Conservation (phyloP, 2,888 invertebrate genomes). For the Leistus spinibarbis region DNA sequence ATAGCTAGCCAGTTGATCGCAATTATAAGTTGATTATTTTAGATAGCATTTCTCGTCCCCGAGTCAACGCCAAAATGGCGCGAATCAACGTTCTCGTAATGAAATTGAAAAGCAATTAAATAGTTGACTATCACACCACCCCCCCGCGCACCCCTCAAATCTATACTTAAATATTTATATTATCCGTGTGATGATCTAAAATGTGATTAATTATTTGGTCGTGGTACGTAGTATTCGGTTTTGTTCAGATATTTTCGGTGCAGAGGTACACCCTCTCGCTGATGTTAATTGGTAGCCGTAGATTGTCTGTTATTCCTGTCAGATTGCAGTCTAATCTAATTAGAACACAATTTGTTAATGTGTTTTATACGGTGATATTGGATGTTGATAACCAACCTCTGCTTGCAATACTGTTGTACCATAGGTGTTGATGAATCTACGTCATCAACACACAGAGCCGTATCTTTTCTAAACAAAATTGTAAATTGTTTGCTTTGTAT, state of each 20-base stretch:
- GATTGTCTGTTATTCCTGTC: slow-evolving; percentile 45
- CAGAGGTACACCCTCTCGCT: background rate
- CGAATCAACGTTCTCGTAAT: slow-evolving; percentile 29
- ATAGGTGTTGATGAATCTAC: background rate
- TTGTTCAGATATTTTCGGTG: background rate
- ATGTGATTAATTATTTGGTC: background rate
- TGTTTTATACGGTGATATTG: slow-evolving; percentile 52
- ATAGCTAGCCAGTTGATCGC: slow-evolving; percentile 16
- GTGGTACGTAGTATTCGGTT: background rate
- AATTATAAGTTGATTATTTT: slow-evolving; percentile 37
- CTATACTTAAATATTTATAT: background rate
- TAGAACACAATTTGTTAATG: slow-evolving; percentile 59
- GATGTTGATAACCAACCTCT: slow-evolving; percentile 24
- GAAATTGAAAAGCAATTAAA: slow-evolving; percentile 39
- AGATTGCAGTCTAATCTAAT: slow-evolving; percentile 58
- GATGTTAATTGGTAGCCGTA: slow-evolving; percentile 27
- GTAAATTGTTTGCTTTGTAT: no score
- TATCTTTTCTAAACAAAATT: no score
- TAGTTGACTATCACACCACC: slow-evolving; percentile 35
- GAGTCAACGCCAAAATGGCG: slow-evolving; percentile 14
- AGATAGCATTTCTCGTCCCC: slow-evolving; percentile 19
- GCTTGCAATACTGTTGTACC: background rate
- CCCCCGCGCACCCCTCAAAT: background rate
- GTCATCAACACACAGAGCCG: background rate
- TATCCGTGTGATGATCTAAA: background rate